A percentile compares a stretch with the other conserved stretches of the same genome.
Conservation (phyloP, 2,888 invertebrate genomes). For the Blastobasis lacticolella region DNA sequence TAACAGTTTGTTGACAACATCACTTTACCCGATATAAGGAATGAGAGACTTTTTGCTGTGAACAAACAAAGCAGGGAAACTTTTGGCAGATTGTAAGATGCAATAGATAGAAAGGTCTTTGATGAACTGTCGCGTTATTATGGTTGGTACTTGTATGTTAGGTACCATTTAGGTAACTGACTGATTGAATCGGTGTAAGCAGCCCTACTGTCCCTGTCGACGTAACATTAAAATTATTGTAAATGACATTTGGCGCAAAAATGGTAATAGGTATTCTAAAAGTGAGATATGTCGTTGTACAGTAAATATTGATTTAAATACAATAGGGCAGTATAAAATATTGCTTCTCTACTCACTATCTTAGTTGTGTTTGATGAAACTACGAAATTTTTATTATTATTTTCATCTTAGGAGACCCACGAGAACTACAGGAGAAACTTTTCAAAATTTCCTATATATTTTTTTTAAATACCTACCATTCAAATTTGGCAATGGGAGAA, state of each 20-base stretch:
- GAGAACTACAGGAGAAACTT: slow-evolving; percentile 58
- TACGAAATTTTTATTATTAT: slow-evolving; percentile 32
- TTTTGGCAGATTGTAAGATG: too few relatives aligned
- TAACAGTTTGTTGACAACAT: too few relatives aligned
- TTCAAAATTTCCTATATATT: slow-evolving; percentile 47
- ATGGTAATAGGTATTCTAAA: background rate
- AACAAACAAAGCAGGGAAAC: too few relatives aligned
- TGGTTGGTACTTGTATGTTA: too few relatives aligned
- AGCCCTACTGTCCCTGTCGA: too few relatives aligned
- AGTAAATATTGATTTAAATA: slow-evolving; percentile 45
- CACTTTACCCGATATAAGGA: too few relatives aligned
- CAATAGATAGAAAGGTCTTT: too few relatives aligned
- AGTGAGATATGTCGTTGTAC: slow-evolving; percentile 63
- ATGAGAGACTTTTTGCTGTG: too few relatives aligned
- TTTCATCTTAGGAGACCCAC: slow-evolving; percentile 42
- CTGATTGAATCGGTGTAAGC: too few relatives aligned
- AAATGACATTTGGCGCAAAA: background rate
- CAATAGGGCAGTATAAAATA: slow-evolving; percentile 52
- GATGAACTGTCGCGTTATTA: too few relatives aligned
- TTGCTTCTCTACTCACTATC: slow-evolving; percentile 62
- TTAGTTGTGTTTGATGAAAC: slow-evolving; percentile 39
- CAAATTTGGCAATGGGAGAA: slow-evolving; percentile 63
- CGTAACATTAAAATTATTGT: slow-evolving; percentile 6
- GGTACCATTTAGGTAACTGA: too few relatives aligned
- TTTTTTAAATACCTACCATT: slow-evolving; percentile 48